These are phyloP conservation scores for Montipora sp. DNA, from an alignment of 64 coral and sea anemone species.

Conservation along the genomic window DNA sequence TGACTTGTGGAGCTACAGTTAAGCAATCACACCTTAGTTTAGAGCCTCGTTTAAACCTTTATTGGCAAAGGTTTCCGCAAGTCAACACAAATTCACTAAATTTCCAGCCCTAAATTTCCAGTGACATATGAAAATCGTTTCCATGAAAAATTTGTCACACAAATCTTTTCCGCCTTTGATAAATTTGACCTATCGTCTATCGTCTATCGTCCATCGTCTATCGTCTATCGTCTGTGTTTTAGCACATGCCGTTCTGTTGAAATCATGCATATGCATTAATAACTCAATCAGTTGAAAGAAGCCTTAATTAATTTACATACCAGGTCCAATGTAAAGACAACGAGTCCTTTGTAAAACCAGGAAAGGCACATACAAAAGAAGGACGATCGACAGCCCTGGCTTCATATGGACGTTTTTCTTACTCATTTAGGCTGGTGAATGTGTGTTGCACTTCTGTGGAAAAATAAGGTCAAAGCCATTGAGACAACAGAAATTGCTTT, in stretches of 20 bases:
- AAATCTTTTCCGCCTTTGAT: no score
- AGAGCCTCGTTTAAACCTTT: no score
- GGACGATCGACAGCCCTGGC: neutral
- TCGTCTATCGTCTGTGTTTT: no score
- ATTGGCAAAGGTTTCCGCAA: no score
- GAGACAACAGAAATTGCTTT: neutral
- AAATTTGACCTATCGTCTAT: no score
- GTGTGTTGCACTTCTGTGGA: neutral
- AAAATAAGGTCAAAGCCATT: neutral
- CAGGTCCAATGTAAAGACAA: slow-evolving; percentile 26
- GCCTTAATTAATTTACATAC: neutral
- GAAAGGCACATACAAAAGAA: neutral
- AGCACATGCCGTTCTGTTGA: neutral
- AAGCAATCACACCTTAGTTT: no score
- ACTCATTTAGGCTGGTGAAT: neutral
- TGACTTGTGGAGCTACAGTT: no score
- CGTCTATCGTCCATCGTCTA: no score
- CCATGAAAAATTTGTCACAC: no score
- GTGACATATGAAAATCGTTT: no score
- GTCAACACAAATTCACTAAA: no score
- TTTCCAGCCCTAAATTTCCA: no score
- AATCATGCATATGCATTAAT: neutral
- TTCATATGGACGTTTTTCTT: neutral
- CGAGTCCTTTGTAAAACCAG: neutral
- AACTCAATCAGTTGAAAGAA: neutral